Percentiles rank a stretch among this genome's conserved stretches.
These are phyloP conservation scores for Temnothorax unifasciatus DNA, from an alignment of 2,888 invertebrate genomes.

Conservation along the genomic window DNA sequence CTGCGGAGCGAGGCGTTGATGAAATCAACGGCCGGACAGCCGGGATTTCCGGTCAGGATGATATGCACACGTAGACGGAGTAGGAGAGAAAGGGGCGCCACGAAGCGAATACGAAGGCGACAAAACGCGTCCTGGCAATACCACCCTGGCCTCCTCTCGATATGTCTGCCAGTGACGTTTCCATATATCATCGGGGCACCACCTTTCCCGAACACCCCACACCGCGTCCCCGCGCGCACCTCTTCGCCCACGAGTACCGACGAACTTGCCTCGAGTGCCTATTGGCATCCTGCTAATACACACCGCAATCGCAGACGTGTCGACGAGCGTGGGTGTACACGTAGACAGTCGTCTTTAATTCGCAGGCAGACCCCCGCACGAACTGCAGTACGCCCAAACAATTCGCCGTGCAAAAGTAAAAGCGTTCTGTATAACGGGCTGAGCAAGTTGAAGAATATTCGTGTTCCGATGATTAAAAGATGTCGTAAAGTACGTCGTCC, in stretches of 20 bases:
- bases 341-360: constrained; percentile 43
- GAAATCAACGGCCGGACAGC: constrained; percentile 45
- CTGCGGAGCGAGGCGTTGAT: constrained; percentile 30
- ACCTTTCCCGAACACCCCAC: constrained; percentile 77
- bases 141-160: constrained; percentile 81
- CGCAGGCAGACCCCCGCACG: constrained; percentile 8
- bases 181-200: constrained; percentile 83
- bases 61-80: constrained; percentile 55
- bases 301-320: constrained; percentile 37
- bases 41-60: constrained; percentile 64
- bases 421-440: background rate
- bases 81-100: constrained; percentile 65
- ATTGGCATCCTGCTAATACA: constrained; percentile 81
- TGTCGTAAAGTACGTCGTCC: background rate
- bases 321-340: constrained; percentile 44
- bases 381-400: constrained; percentile 30
- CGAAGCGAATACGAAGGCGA: constrained; percentile 80
- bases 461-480: background rate
- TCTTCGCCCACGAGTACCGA: constrained; percentile 66
- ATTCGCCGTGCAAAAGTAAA: constrained; percentile 29
- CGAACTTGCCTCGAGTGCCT: constrained; percentile 82
- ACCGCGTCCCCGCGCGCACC: constrained; percentile 69
- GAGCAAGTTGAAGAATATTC: background rate
- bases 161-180: constrained; percentile 85
- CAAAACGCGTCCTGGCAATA: constrained; percentile 78